phyloP scores from a whole-genome alignment of 2,888 invertebrate species.

The Lasiommata megera region DNA sequence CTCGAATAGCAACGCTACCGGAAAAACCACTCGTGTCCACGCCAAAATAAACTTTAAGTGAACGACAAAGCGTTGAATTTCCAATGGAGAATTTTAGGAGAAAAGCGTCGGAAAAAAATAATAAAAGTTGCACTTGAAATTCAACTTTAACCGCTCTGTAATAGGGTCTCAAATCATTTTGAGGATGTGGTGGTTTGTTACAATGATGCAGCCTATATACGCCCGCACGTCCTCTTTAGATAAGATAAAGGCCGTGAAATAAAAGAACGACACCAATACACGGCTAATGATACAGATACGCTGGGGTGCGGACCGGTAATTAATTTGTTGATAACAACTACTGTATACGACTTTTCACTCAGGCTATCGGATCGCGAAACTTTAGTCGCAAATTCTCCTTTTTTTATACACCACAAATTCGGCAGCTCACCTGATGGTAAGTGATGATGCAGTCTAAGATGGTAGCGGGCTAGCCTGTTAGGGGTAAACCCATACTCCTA shows the following conservation, averaged over 20 bases:
- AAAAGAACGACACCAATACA: constrained; percentile 72
- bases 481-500: too few species aligned
- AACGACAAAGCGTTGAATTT: constrained; percentile 33
- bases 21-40: constrained; percentile 49
- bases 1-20: constrained; percentile 66
- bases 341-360: not conserved
- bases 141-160: not conserved
- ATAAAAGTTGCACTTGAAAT: constrained; percentile 26
- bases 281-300: constrained; percentile 65
- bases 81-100: constrained; percentile 32
- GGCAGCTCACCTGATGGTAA: too few species aligned
- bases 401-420: too few species aligned
- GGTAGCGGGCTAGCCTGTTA: too few species aligned
- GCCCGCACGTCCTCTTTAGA: constrained; percentile 81
- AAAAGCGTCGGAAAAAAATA: constrained; percentile 52
- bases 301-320: constrained; percentile 59
- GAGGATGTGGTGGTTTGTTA: constrained; percentile 44
- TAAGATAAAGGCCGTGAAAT: constrained; percentile 77
- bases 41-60: constrained; percentile 41
- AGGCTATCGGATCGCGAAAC: constrained; percentile 6
- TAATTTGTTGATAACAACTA: constrained; percentile 51
- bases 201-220: constrained; percentile 66
- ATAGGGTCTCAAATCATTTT: constrained; percentile 40
- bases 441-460: too few species aligned
- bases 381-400: not conserved